phyloP scores from a whole-genome alignment of 2,888 invertebrate species.

The Podotricha telesiphe region DNA sequence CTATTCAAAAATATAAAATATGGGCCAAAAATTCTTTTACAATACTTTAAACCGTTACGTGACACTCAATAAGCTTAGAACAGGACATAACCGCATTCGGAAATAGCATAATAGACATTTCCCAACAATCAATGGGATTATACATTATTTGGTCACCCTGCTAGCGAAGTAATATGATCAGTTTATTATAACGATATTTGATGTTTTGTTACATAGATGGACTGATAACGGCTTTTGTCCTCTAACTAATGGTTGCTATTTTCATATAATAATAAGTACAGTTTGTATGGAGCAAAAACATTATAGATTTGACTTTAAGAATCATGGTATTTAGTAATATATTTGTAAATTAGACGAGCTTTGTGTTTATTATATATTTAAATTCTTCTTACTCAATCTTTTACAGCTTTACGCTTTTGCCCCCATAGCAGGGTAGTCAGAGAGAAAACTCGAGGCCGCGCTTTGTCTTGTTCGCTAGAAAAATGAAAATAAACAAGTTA shows the following conservation, averaged over 20 bases:
- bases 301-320: background rate
- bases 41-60: slow-evolving; percentile 27
- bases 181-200: slow-evolving; percentile 81
- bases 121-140: slow-evolving; percentile 66
- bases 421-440: too few relatives aligned
- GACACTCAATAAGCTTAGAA: slow-evolving; percentile 41
- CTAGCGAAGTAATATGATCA: slow-evolving; percentile 72
- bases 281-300: slow-evolving; percentile 2
- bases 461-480: too few relatives aligned
- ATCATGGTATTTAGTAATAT: background rate
- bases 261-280: slow-evolving; percentile 52
- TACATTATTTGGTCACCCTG: slow-evolving; percentile 74
- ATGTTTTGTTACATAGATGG: slow-evolving; percentile 62
- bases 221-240: slow-evolving; percentile 54
- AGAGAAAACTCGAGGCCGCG: too few relatives aligned
- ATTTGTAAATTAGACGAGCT: background rate
- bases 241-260: slow-evolving; percentile 55
- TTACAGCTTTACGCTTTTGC: too few relatives aligned
- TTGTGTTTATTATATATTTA: too few relatives aligned
- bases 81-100: slow-evolving; percentile 53
- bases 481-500: too few relatives aligned
- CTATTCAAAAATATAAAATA: slow-evolving; percentile 2
- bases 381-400: too few relatives aligned
- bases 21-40: background rate
- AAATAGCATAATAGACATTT: slow-evolving; percentile 55